Percentiles rank a stretch among this genome's conserved stretches.
Evolutionary conservation across 2,797 vertebrate genomes (phyloP).

Genomic region (Ispidina lecontei): DNA sequence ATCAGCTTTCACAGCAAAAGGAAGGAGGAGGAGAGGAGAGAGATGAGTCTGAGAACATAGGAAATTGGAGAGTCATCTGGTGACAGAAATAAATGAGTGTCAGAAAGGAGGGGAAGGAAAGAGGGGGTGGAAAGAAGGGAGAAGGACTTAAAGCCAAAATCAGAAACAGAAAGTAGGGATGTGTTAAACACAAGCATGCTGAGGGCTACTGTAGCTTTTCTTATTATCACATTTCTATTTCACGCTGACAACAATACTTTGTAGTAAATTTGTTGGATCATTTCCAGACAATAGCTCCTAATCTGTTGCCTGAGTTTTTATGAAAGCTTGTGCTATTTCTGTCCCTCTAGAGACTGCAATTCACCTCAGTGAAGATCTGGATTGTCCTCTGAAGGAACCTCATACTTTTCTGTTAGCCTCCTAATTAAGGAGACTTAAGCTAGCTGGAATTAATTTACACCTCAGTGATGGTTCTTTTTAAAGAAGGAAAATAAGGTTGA

Average conservation of each 20-base stretch:
- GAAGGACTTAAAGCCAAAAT: not conserved
- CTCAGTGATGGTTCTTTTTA: not conserved
- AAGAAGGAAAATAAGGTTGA: not conserved
- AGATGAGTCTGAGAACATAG: rapidly evolving
- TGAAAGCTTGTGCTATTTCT: not conserved
- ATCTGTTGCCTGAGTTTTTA: not conserved
- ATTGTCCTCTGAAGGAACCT: not conserved
- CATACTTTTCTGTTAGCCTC: not conserved
- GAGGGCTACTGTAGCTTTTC: not conserved
- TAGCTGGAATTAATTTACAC: not conserved
- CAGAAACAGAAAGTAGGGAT: not conserved
- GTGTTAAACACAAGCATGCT: not conserved
- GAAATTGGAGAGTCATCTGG: not conserved
- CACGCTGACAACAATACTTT: not conserved
- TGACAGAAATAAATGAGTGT: not conserved
- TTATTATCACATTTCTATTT: not conserved
- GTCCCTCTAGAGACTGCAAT: not conserved
- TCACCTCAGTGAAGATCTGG: not conserved
- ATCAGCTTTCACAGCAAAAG: not conserved
- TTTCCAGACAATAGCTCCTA: not conserved
- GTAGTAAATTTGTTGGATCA: not conserved
- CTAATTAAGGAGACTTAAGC: not conserved
- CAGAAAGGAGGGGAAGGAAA: not conserved
- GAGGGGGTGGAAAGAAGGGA: not conserved
- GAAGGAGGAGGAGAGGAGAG: not conserved